Evolutionary conservation across 1,140 invertebrate species (phyloP).

Genomic region (Heliconius eleuchia): DNA sequence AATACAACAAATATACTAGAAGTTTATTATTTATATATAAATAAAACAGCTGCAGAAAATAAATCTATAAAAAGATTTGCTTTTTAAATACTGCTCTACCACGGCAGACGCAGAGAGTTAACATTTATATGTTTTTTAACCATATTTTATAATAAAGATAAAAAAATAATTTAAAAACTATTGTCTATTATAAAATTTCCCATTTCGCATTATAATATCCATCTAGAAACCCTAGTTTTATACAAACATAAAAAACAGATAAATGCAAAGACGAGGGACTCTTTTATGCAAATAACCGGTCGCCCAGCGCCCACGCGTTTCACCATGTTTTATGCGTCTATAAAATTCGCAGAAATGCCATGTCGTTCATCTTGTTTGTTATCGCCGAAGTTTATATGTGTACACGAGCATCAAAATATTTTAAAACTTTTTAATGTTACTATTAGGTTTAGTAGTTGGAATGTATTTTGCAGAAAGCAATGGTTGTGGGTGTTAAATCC

Average conservation of each 20-base stretch:
- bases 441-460: neutral
- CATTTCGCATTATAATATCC: constrained; percentile 1
- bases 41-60: too few species aligned
- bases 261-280: constrained; percentile 32
- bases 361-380: constrained; percentile 37
- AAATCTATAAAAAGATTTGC: too few species aligned
- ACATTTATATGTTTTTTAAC: too few species aligned
- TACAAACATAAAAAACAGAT: constrained; percentile 33
- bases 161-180: neutral
- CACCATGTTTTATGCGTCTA: constrained; percentile 37
- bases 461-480: neutral
- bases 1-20: too few species aligned
- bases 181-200: neutral
- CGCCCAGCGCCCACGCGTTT: constrained; percentile 27
- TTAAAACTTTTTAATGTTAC: constrained; percentile 20
- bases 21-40: too few species aligned
- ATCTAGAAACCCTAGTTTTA: constrained; percentile 20
- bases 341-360: constrained; percentile 38
- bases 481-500: neutral
- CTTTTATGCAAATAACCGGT: constrained; percentile 38
- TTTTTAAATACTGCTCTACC: too few species aligned
- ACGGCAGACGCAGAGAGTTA: too few species aligned
- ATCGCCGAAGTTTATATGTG: constrained; percentile 30
- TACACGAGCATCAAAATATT: constrained; percentile 24
- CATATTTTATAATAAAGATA: too few species aligned